Evolutionary conservation across 2,113 vertebrate genomes (phyloP).

Genomic region (Serranochromis macrocephalus): DNA sequence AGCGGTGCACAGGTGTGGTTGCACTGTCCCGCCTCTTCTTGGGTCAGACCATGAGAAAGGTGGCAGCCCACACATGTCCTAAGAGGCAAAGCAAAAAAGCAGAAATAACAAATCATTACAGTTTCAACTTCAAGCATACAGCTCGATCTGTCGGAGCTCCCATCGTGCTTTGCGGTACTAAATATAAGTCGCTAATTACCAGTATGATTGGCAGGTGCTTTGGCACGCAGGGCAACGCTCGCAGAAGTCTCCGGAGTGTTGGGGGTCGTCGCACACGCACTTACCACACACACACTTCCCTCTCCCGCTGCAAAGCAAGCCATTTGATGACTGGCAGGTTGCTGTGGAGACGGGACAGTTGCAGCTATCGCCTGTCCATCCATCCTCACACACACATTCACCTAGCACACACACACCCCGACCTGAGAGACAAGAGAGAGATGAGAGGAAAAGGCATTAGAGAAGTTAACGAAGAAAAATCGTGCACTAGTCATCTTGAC

Average conservation of each 20-base stretch:
- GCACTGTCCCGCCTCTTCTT: conserved; percentile 67
- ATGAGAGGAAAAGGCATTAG: neutral
- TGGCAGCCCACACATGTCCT: conserved; percentile 87
- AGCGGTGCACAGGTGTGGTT: conserved; percentile 76
- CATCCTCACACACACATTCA: conserved; percentile 78
- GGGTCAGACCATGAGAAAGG: conserved; percentile 72
- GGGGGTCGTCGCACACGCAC: conserved; percentile 82
- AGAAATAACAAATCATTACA: neutral
- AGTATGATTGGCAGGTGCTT: conserved; percentile 79
- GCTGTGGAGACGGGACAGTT: conserved; percentile 75
- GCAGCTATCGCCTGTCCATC: conserved; percentile 88
- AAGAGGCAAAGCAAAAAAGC: neutral
- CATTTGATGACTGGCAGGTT: conserved; percentile 76
- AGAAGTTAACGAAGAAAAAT: neutral
- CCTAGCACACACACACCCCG: conserved; percentile 84
- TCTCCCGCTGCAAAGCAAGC: conserved; percentile 81
- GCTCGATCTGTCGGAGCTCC: neutral
- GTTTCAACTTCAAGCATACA: neutral
- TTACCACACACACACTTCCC: conserved; percentile 85
- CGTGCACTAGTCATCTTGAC: neutral
- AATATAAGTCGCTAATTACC: conserved; percentile 64
- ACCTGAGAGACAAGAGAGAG: conserved; percentile 63
- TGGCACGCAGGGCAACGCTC: conserved; percentile 85
- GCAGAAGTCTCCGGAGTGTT: conserved; percentile 81
- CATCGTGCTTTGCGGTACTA: neutral